Base-by-base conservation (phyloP, 2,888 invertebrate species). In the Yponomeuta malinellus region DNA sequence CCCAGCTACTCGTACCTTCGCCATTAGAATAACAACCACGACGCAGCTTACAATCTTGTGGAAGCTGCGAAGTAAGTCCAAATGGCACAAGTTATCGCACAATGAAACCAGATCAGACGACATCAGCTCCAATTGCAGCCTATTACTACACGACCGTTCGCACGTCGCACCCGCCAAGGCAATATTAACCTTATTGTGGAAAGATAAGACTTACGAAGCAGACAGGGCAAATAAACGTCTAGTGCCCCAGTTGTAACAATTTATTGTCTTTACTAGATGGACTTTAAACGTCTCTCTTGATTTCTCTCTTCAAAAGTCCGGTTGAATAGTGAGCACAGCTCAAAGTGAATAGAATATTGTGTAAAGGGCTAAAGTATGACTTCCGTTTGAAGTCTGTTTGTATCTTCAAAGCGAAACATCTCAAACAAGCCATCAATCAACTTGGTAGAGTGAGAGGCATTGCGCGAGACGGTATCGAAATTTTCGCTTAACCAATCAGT, bases 261-360 rank as follows among this genome's bases (percentile, higher is more conserved):
- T 69, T 68, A 68, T 68, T 68, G 67, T 43, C 67, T 68, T n/a
- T 33, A 67, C 29, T 9, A 52, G 68, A 52, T 29, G 52, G 68
- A 69, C 68, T 69, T 69, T 69, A 29, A 43, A 67, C 33, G 43
- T 67, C 33, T 64, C 33, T 64, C 29, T 65, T 65, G 29, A 59
- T 59, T 59, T 59, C 52, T 12, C 15, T 12, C 52, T 59, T 59
- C 52, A 59, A 59, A 59, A 15, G 52, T 59, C 52, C 52, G 52
- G 52, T 59, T 9, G 52, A 59, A 59, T 15, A 15, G 52, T 59
- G 1, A 59, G 52, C 52, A 12, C 8, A 12, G 52, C 52, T 10
- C 5, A 59, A 15, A 15, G 52, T 15, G 6, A 59, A 59, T 59
- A 59, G 52, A 59, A 15, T 15, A 15, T 59, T 59, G 52, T 59